Percentiles rank a stretch among this genome's conserved stretches.
Evolutionary conservation across 2,113 vertebrate genomes (phyloP).

Genomic region (Patagioenas fasciata): DNA sequence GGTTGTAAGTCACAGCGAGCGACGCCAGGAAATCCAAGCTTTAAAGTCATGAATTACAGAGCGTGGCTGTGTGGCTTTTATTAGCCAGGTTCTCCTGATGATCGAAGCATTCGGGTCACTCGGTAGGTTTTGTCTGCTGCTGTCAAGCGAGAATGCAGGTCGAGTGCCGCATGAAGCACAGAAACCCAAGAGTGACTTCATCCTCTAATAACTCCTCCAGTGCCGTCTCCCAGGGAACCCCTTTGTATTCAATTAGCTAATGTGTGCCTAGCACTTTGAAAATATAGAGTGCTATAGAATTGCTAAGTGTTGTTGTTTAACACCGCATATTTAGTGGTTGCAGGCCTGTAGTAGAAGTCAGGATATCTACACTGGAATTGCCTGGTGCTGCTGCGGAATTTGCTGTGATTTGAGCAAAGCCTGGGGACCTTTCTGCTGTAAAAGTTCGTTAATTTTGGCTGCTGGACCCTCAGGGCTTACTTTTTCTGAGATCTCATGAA

Average conservation of each 20-base stretch:
- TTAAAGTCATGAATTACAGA: not conserved
- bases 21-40: not conserved
- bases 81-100: not conserved
- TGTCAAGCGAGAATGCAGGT: not conserved
- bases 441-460: slow-evolving; percentile 49
- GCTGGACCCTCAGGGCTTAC: not conserved
- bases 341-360: slow-evolving; percentile 26
- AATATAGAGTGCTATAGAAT: slow-evolving; percentile 41
- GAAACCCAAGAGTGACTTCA: slow-evolving; percentile 37
- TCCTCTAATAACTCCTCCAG: slow-evolving; percentile 33
- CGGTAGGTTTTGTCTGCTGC: not conserved
- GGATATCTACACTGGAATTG: slow-evolving; percentile 11
- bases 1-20: not conserved
- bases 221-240: slow-evolving; percentile 59
- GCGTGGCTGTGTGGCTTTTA: not conserved
- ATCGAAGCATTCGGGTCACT: not conserved
- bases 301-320: slow-evolving; percentile 61
- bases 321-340: slow-evolving; percentile 3
- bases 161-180: not conserved
- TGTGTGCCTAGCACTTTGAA: slow-evolving; percentile 47
- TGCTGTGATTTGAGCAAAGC: not conserved
- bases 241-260: slow-evolving; percentile 71
- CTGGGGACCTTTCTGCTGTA: not conserved
- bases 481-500: not conserved
- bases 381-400: slow-evolving; percentile 7